Base-by-base conservation (phyloP, 2,797 vertebrate species). In the Leptodactylus fallax region DNA sequence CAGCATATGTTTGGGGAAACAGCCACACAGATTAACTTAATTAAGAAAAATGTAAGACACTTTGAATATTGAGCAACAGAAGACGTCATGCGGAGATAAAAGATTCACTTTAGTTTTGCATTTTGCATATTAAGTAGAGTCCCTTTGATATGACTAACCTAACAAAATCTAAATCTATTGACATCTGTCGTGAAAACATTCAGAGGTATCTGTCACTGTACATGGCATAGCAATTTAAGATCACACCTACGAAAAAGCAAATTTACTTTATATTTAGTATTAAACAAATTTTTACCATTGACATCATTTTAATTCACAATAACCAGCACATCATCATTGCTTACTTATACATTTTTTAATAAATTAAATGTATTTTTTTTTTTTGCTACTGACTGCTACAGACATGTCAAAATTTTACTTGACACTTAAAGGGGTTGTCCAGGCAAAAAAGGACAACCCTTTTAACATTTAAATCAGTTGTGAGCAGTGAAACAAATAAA, bases 61-160 rank as follows among this genome's bases (percentile, higher is more conserved):
- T 82, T 53, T 67, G 80, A 82, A 82, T 67, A 53, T 82, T 82
- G 23, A 27, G 63, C 65, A 69, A 56, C 77, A 83, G 81, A 71
- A 55, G 63, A 83, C 8, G 23, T 83, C 81, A 67, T 69, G 63
- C 81, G 6, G 81, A 83, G 81, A 19, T 56, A 83, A 67, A 83
- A 71, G 65, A 83, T 83, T 83, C 7, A 65, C 71, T 71, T 83
- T 56, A 71, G 81, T 53, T 71, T 25, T 17, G 55, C 81, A 83
- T 72, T 79, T 83, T 58, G 53, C 67, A 83, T 83, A 72, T 47
- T 83, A 83, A 83, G 23, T 69, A 65, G 21, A 2, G 79, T 47
- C 45, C 25, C n/a, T 82, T 82, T 83, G 17, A 83, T 69, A 56
- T 82, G n/a, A 69, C 80, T 67, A 79, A 79, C 45, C 53, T 19